Evolutionary conservation across 2,888 invertebrate species (phyloP), one percentile per base, ranked within the genome.

Genomic region (Tricholauxania praeusta): DNA sequence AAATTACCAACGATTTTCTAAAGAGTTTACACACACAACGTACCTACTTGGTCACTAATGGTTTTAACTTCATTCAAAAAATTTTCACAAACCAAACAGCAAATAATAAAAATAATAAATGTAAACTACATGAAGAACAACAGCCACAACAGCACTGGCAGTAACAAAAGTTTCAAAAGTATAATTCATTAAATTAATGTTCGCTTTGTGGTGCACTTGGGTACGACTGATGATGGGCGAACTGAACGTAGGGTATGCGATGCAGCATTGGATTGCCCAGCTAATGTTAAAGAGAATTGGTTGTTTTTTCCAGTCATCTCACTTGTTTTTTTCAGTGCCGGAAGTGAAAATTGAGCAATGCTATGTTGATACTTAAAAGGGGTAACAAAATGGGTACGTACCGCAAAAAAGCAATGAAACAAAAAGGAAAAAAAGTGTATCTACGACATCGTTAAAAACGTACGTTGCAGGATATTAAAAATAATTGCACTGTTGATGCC

Each of bases 121-220:
- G 7, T 39, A 32, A 60, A 22, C 60, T 28, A 55, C 49, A n/a
- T 3, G 15, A 69, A 60, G 12, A 12, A 59, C 2, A 39, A 14
- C 52, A 51, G 28, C 53, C 52, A 53, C 32, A 66, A 66, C 53
- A 53, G 12, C 15, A 66, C 10, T 8, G 12, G 51, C 53, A 66
- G 5, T 32, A 28, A 32, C 12, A 66, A 66, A 66, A 66, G 10
- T 52, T 28, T 12, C 52, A 52, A 39, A 62, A 70, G 52, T 17
- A 52, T 47, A 32, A 62, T 70, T 70, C 62, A 70, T 51, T 32
- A 51, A 70, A 70, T 70, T 70, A 70, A 70, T 62, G 51, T 52
- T 17, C 62, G 17, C 39, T 12, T 52, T 51, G 67, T 39, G 47
- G 10, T 53, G 57, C 47, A 14, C 47, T 39, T 57, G 17, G 47